phyloP scores from a whole-genome alignment of 2,797 vertebrate species.

The Clarias platycephalus region DNA sequence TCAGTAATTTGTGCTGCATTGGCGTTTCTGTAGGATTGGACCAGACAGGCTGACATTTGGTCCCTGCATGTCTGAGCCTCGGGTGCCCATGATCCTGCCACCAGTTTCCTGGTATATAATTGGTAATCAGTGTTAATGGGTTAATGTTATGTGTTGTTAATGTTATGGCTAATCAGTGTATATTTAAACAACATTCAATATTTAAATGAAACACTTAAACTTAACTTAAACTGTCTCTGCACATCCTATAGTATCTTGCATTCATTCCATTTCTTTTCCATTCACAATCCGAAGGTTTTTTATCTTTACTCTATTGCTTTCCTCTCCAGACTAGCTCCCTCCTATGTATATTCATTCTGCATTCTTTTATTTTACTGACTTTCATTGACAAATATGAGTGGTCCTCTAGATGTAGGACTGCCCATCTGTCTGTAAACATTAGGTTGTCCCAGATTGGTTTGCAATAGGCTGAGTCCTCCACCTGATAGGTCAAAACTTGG shows the following conservation, averaged over 20 bases:
- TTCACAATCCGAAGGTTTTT: neutral
- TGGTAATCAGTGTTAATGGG: too few relatives aligned
- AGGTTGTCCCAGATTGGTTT: constrained; percentile 69
- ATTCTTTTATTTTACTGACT: constrained; percentile 52
- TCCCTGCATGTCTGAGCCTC: too few relatives aligned
- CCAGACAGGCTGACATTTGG: too few relatives aligned
- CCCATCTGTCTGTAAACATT: constrained; percentile 68
- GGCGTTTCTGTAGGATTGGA: too few relatives aligned
- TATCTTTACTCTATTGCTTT: constrained; percentile 10
- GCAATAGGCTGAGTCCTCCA: constrained; percentile 67
- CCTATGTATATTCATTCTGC: neutral
- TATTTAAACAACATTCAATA: constrained; percentile 1
- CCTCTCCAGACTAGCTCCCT: neutral
- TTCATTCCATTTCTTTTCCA: neutral
- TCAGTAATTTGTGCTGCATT: too few relatives aligned
- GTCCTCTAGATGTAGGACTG: constrained; percentile 74
- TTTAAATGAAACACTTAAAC: neutral
- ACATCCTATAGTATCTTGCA: neutral
- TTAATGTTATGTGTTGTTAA: too few relatives aligned
- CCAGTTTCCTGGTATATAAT: too few relatives aligned
- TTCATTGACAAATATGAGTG: constrained; percentile 87
- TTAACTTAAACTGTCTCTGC: neutral
- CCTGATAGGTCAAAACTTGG: constrained; percentile 65
- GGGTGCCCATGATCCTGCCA: too few relatives aligned
- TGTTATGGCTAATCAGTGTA: neutral